Evolutionary conservation across 2,888 invertebrate genomes (phyloP), one percentile per base, ranked within the genome.

Genomic region (Agrotis puta): DNA sequence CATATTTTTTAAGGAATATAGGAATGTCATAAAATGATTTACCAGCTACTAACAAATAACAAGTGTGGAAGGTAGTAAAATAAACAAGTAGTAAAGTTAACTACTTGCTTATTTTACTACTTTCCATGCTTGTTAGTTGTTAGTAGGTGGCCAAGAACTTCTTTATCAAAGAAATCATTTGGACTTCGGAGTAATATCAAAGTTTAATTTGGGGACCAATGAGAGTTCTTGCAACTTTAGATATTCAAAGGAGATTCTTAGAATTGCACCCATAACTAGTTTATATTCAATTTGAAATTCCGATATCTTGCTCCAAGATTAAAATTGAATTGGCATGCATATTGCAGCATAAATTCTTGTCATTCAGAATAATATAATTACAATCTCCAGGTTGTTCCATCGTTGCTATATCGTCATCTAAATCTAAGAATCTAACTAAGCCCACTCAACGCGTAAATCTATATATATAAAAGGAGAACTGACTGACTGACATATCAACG

Each of bases 231-330:
- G 22, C 16, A 14, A 74, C 39, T 47, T 53, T 24, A 47, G 22
- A 43, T 45, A 64, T 48, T 45, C 22, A 43, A 64, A 22, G 20
- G n/a, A 14, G 20, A 64, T 48, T 27, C n/a, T 43, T 22, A 48
- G 27, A 48, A 64, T 48, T 54, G 24, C 39, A 74, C 5, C 13
- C 16, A 54, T 22, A 39, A 9, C 39, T 39, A 56, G 27, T 14
- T 24, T 22, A 27, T 22, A 48, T 48, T 74, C 22, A 11, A 74
- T 50, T 64, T 64, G 3, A 74, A 64, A 64, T n/a, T 22, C 62
- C 11, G 20, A 62, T 53, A 13, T 39, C 54, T 22, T 48, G 16
- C 1, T 62, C 14, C 39, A 39, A 27, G 16, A 22, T 13, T 22
- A 64, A 18, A 33, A 64, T 27, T 16, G 27, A 43, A 54, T 27